phyloP scores from a whole-genome alignment of 2,797 vertebrate species.

The Alca torda region DNA sequence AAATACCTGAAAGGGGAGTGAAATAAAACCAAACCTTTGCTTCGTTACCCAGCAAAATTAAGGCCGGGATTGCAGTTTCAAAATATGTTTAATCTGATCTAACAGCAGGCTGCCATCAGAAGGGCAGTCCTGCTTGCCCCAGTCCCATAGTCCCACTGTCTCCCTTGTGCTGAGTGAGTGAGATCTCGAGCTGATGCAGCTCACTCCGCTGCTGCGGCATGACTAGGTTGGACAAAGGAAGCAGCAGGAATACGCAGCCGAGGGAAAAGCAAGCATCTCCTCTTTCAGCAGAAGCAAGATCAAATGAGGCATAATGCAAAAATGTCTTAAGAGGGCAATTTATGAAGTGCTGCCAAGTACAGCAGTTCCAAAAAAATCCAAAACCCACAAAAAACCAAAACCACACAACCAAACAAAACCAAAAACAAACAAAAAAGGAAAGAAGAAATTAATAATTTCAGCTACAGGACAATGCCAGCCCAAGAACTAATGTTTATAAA shows the following conservation, averaged over 20 bases:
- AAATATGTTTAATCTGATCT: neutral
- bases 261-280: neutral
- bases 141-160: neutral
- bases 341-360: neutral
- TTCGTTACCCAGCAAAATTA: neutral
- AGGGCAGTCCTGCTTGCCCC: neutral
- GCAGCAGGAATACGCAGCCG: neutral
- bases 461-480: neutral
- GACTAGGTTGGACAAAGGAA: neutral
- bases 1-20: neutral
- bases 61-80: neutral
- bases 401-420: neutral
- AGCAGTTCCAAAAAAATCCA: neutral
- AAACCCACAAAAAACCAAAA: neutral
- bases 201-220: neutral
- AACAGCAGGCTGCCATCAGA: neutral
- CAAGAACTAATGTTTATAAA: neutral
- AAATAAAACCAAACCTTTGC: neutral
- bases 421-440: neutral
- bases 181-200: neutral
- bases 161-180: fast-evolving
- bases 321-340: neutral
- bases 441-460: neutral
- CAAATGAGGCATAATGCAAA: neutral
- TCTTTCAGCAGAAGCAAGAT: neutral